Percentiles rank a stretch among this genome's conserved stretches.
These are phyloP conservation scores for Saxidomus purpurata DNA, from an alignment of 1,140 invertebrate genomes.

Conservation along the genomic window DNA sequence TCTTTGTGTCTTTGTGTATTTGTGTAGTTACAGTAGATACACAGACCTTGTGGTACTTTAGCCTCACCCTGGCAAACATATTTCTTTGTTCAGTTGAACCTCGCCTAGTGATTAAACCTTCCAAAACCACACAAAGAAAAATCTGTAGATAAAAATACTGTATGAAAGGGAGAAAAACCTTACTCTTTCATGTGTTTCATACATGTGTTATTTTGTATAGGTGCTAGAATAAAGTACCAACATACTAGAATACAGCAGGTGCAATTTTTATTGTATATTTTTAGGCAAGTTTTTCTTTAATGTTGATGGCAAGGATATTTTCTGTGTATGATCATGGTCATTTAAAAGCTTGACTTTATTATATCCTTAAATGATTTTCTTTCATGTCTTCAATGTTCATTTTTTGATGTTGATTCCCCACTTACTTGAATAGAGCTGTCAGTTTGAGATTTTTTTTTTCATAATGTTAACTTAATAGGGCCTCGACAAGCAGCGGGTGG, in stretches of 20 bases:
- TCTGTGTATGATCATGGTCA: not conserved
- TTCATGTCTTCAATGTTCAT: too few relatives aligned
- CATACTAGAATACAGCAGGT: not conserved
- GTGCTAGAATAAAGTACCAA: too few relatives aligned
- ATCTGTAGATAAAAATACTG: not conserved
- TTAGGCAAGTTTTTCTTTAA: not conserved
- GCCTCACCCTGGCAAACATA: not conserved
- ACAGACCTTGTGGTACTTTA: not conserved
- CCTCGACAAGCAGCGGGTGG: too few relatives aligned
- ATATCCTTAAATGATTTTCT: too few relatives aligned
- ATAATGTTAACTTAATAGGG: too few relatives aligned
- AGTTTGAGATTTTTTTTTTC: too few relatives aligned
- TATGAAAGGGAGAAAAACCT: not conserved
- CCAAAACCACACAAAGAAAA: slow-evolving; percentile 39
- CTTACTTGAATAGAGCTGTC: too few relatives aligned
- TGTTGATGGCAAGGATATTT: not conserved
- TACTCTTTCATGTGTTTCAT: not conserved
- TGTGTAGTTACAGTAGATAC: not conserved
- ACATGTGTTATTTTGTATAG: too few relatives aligned
- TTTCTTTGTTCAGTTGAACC: slow-evolving; percentile 13
- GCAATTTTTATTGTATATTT: not conserved
- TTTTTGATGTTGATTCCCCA: too few relatives aligned
- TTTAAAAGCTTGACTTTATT: not conserved
- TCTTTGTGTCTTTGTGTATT: slow-evolving; percentile 24
- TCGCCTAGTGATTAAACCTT: not conserved